A percentile compares a stretch with the other conserved stretches of the same genome.
Conservation (phyloP, 2,797 vertebrate species). For the Channallabes apus region DNA sequence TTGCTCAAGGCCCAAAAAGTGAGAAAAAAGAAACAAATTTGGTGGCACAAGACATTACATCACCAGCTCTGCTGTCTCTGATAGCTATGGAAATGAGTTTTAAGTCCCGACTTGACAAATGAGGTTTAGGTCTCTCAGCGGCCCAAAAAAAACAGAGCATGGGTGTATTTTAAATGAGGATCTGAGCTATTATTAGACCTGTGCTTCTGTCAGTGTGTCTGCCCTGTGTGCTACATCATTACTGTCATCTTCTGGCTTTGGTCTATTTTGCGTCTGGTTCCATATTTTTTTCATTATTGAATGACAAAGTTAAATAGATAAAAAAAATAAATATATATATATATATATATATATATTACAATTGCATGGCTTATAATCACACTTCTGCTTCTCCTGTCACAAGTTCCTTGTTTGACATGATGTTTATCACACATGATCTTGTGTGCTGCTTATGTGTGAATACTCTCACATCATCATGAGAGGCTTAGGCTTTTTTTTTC, state of each 20-base stretch:
- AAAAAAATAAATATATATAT: background rate
- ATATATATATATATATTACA: no score
- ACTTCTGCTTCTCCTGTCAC: constrained; percentile 16
- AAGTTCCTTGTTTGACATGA: constrained; percentile 16
- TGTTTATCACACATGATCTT: background rate
- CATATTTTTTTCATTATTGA: background rate
- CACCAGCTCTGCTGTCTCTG: background rate
- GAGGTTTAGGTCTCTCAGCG: constrained; percentile 24
- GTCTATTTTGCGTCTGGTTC: constrained; percentile 13
- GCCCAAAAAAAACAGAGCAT: constrained; percentile 20
- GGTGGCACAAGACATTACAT: background rate
- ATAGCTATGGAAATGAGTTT: constrained; percentile 14
- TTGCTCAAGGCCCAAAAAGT: background rate
- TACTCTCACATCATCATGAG: background rate
- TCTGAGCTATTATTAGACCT: constrained; percentile 37
- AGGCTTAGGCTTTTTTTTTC: background rate
- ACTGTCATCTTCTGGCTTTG: constrained; percentile 3
- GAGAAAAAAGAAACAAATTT: background rate
- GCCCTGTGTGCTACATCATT: constrained; percentile 19
- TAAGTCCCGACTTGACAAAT: constrained; percentile 12
- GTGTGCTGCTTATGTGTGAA: background rate
- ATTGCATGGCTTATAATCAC: background rate
- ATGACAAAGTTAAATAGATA: background rate
- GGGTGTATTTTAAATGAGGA: constrained; percentile 36
- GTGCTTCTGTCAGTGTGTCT: constrained; percentile 28